Percentiles rank a stretch among this genome's conserved stretches.
Evolutionary conservation across 2,797 vertebrate genomes (phyloP).

Genomic region (Poeciliopsis gracilis): DNA sequence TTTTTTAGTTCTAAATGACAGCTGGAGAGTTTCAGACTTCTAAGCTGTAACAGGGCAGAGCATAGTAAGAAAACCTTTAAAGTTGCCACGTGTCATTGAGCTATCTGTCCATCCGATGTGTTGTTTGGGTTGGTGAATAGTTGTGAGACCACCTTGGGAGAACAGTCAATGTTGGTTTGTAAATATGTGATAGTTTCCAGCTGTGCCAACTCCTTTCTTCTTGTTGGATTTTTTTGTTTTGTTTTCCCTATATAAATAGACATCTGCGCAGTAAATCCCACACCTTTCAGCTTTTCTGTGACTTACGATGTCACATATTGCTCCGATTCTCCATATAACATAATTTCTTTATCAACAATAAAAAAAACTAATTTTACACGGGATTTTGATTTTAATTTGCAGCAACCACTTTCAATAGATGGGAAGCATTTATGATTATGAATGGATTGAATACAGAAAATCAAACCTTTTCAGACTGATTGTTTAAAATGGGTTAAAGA

Average conservation of each 20-base stretch:
- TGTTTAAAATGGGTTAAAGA: background rate
- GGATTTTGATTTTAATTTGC: background rate
- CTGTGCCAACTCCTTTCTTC: background rate
- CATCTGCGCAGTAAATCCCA: background rate
- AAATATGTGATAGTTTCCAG: background rate
- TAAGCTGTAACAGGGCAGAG: background rate
- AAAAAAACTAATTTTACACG: background rate
- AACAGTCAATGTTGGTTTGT: background rate
- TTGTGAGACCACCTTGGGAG: background rate
- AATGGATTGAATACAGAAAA: background rate
- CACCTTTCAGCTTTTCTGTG: background rate
- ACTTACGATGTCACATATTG: background rate
- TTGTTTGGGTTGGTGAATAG: background rate
- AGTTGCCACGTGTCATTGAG: background rate
- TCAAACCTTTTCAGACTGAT: background rate
- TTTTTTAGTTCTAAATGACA: background rate
- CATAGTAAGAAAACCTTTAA: background rate
- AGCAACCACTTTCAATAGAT: background rate
- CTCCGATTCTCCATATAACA: background rate
- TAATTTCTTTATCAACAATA: background rate
- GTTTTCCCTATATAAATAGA: background rate
- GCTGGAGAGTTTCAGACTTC: background rate
- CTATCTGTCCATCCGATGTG: background rate
- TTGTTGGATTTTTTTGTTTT: background rate
- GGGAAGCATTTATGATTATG: background rate